These are phyloP conservation scores for Pterocles gutturalis DNA, from an alignment of 2,113 vertebrate species.

Conservation along the genomic window DNA sequence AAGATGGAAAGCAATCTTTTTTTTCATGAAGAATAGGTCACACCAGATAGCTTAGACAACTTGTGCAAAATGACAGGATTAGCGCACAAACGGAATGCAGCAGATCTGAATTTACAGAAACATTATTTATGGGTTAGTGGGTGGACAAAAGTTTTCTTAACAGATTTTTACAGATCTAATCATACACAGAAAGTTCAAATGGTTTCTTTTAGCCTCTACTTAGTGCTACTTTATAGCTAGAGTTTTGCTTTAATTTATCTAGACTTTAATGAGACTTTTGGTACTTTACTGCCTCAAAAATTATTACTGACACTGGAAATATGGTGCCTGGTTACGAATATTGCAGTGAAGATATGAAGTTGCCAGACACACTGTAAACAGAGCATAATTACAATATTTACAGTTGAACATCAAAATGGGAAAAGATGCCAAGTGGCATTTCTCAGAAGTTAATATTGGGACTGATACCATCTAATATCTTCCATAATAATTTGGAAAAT, in stretches of 20 bases:
- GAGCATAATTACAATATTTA: conserved; percentile 59
- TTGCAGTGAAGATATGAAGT: conserved; percentile 24
- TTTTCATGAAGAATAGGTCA: neutral
- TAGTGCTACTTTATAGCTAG: neutral
- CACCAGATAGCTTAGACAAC: neutral
- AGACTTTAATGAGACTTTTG: conserved; percentile 11
- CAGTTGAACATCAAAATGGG: conserved; percentile 51
- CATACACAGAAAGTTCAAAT: neutral
- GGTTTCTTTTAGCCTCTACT: neutral
- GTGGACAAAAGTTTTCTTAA: neutral
- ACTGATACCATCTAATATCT: conserved; percentile 33
- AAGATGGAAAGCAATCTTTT: neutral
- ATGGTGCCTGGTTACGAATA: conserved; percentile 14
- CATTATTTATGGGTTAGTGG: conserved; percentile 1
- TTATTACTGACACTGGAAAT: conserved; percentile 56
- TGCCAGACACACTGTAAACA: conserved; percentile 48
- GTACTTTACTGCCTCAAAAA: conserved; percentile 14
- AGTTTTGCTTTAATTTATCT: neutral
- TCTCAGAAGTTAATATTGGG: conserved; percentile 57
- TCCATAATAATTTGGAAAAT: conserved; percentile 55
- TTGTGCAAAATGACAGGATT: neutral
- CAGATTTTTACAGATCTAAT: conserved; percentile 5
- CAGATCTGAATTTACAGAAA: neutral
- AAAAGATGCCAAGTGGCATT: conserved; percentile 54
- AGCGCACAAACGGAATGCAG: neutral